Percentiles rank a stretch among this genome's conserved stretches.
Evolutionary conservation across 1,140 invertebrate genomes (phyloP).

Genomic region (Scaptomyza pallida): DNA sequence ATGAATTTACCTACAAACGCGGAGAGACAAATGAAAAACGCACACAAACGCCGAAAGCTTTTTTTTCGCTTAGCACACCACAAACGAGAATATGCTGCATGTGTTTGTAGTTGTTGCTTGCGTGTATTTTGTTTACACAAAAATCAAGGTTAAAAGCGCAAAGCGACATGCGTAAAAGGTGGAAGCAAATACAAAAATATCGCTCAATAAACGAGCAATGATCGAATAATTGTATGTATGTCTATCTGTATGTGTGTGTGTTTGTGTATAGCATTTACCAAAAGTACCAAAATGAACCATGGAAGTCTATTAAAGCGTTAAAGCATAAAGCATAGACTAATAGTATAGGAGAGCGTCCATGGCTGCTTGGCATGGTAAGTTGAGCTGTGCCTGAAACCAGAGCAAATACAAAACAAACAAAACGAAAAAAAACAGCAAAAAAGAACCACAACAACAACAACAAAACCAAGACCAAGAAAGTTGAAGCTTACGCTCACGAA

Average conservation of each 20-base stretch:
- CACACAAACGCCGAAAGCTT: conserved; percentile 71
- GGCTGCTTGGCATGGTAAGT: conserved; percentile 21
- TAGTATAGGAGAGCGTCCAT: conserved; percentile 15
- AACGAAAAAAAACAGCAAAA: too few species aligned
- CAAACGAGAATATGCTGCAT: conserved; percentile 56
- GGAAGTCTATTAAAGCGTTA: conserved; percentile 45
- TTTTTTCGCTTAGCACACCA: conserved; percentile 46
- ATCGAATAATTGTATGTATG: conserved; percentile 58
- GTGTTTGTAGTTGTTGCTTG: conserved; percentile 24
- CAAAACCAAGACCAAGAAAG: conserved; percentile 29
- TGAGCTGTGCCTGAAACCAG: conserved; percentile 46
- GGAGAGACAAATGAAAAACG: conserved; percentile 63
- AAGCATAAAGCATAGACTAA: conserved; percentile 30
- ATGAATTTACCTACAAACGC: conserved; percentile 26
- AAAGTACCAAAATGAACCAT: conserved; percentile 45
- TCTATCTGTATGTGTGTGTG: not conserved
- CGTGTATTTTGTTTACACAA: conserved; percentile 73
- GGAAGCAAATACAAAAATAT: conserved; percentile 70
- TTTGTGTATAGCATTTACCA: conserved; percentile 29
- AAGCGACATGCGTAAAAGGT: conserved; percentile 72
- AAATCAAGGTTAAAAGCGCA: conserved; percentile 80
- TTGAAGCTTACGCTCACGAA: conserved; percentile 30
- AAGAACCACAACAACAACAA: conserved; percentile 10
- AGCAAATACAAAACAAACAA: conserved; percentile 27
- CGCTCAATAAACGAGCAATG: conserved; percentile 60